Conservation (phyloP, 2,888 invertebrate genomes). For the Tanytarsus gracilentus region DNA sequence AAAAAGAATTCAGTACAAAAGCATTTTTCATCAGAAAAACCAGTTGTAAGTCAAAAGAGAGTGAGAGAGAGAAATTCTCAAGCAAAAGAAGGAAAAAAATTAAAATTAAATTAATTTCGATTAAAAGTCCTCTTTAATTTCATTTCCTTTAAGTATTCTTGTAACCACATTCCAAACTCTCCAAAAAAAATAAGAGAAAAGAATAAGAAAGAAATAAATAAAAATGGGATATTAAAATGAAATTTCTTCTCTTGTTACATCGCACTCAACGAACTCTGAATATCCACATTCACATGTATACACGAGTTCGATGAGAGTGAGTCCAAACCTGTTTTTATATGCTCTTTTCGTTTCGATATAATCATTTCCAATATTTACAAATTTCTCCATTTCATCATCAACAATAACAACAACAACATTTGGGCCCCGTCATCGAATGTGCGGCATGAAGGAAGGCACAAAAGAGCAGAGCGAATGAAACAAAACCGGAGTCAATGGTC, state of each 20-base stretch:
- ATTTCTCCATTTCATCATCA: slow-evolving; percentile 7
- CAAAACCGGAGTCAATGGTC: slow-evolving; percentile 11
- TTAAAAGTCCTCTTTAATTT: too few species aligned
- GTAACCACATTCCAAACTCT: neutral
- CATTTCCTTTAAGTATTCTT: too few species aligned
- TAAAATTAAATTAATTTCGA: too few species aligned
- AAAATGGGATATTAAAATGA: slow-evolving; percentile 26
- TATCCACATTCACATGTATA: neutral
- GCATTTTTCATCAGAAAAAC: too few species aligned
- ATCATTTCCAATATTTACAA: slow-evolving; percentile 21
- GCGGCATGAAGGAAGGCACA: neutral
- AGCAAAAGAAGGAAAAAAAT: too few species aligned
- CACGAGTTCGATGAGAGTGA: too few species aligned
- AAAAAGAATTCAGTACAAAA: too few species aligned
- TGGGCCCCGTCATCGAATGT: neutral
- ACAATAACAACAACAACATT: slow-evolving; percentile 1
- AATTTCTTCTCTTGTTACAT: slow-evolving; percentile 19
- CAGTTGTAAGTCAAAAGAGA: too few species aligned
- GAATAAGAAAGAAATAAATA: neutral
- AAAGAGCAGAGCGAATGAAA: neutral
- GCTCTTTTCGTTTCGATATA: neutral
- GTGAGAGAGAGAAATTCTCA: too few species aligned
- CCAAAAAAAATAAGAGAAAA: neutral
- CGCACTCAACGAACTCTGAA: neutral
- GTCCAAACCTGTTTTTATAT: slow-evolving; percentile 25